phyloP scores from a whole-genome alignment of 2,797 vertebrate species.

The Meriones psammophilus region DNA sequence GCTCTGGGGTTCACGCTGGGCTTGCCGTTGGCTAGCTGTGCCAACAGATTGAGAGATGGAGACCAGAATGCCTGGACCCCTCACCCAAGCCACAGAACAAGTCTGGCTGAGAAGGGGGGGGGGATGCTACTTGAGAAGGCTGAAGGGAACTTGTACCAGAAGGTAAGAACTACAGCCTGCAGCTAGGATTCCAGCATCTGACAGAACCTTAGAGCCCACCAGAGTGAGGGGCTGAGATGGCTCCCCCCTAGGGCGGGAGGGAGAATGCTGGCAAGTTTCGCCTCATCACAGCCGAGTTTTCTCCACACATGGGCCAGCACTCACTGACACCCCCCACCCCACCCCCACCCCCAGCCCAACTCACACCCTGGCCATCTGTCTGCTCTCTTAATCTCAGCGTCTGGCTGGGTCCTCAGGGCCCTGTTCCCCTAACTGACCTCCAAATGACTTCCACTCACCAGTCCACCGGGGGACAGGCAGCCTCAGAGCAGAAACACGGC shows the following conservation, averaged over 20 bases:
- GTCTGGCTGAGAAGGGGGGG: background rate
- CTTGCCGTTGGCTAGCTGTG: background rate
- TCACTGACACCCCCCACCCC: background rate
- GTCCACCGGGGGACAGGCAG: background rate
- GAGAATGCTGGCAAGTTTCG: background rate
- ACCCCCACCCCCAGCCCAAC: background rate
- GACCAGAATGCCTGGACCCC: background rate
- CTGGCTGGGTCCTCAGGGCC: conserved; percentile 47
- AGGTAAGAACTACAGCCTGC: background rate
- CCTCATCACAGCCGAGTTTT: background rate
- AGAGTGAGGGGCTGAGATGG: background rate
- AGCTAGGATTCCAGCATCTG: background rate
- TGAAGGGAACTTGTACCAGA: background rate
- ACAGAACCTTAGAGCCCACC: background rate
- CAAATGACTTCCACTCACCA: background rate
- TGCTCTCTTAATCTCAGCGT: conserved; percentile 59
- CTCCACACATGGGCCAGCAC: conserved; percentile 17
- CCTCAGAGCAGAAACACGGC: background rate
- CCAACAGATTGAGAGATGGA: background rate
- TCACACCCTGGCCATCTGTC: conserved; percentile 51
- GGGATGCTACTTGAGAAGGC: background rate
- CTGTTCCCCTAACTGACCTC: conserved; percentile 51
- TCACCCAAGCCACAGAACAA: background rate
- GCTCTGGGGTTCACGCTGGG: background rate
- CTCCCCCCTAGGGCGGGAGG: too few species aligned